Percentiles rank a stretch among this genome's conserved stretches.
These are phyloP conservation scores for Pantherophis guttatus DNA, from an alignment of 2,113 vertebrate genomes.

Conservation along the genomic window DNA sequence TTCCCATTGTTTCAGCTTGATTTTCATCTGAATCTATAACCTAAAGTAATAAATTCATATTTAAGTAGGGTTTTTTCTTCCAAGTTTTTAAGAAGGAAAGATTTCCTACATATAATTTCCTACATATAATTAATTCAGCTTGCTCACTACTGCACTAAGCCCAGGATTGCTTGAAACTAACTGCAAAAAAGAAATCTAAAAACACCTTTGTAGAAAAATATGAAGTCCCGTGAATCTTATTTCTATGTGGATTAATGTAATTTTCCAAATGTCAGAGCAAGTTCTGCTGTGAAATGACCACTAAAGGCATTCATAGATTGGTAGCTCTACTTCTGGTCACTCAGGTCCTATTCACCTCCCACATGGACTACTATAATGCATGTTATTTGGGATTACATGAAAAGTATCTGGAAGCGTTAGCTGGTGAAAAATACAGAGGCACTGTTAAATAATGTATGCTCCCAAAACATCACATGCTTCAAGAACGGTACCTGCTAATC, in stretches of 20 bases:
- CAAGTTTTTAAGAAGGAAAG: neutral
- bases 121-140: neutral
- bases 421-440: no score
- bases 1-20: conserved; percentile 65
- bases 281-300: neutral
- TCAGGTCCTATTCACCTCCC: no score
- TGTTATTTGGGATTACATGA: no score
- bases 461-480: no score
- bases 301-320: neutral
- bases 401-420: no score
- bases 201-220: neutral
- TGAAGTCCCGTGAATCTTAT: neutral
- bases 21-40: conserved; percentile 61
- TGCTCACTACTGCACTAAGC: neutral
- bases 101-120: neutral
- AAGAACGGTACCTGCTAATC: no score
- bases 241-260: neutral
- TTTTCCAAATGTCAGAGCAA: neutral
- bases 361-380: no score
- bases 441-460: no score
- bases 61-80: neutral
- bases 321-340: no score
- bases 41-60: conserved; percentile 59
- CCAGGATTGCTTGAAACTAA: neutral
- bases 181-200: neutral